phyloP scores from a whole-genome alignment of 2,113 vertebrate genomes.

The Engraulis encrasicolus region DNA sequence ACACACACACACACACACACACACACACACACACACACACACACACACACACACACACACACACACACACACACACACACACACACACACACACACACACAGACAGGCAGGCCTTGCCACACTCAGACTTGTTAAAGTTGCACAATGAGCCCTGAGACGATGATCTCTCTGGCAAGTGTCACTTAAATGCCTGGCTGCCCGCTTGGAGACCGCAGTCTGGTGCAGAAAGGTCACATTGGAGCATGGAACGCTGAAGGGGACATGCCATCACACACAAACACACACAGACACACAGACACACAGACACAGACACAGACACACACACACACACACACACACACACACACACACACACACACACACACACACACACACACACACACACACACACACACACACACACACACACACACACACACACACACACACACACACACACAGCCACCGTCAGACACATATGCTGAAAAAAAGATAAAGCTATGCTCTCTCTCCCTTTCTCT shows the following conservation, averaged over 20 bases:
- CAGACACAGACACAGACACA: background rate
- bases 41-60: too few relatives aligned
- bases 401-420: background rate
- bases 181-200: background rate
- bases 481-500: too few relatives aligned
- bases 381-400: background rate
- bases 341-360: background rate
- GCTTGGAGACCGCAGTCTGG: background rate
- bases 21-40: too few relatives aligned
- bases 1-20: too few relatives aligned
- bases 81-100: too few relatives aligned
- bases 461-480: too few relatives aligned
- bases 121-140: background rate
- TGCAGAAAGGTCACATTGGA: background rate
- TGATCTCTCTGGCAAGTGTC: conserved; percentile 10
- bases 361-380: background rate
- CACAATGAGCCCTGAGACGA: background rate
- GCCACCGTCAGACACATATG: too few relatives aligned
- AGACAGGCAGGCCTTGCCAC: background rate
- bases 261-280: background rate
- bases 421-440: background rate
- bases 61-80: too few relatives aligned
- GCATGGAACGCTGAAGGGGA: background rate
- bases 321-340: conserved; percentile 7
- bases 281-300: background rate